These are phyloP conservation scores for Ochropleura leucogaster DNA, from an alignment of 2,888 invertebrate genomes.

Conservation along the genomic window DNA sequence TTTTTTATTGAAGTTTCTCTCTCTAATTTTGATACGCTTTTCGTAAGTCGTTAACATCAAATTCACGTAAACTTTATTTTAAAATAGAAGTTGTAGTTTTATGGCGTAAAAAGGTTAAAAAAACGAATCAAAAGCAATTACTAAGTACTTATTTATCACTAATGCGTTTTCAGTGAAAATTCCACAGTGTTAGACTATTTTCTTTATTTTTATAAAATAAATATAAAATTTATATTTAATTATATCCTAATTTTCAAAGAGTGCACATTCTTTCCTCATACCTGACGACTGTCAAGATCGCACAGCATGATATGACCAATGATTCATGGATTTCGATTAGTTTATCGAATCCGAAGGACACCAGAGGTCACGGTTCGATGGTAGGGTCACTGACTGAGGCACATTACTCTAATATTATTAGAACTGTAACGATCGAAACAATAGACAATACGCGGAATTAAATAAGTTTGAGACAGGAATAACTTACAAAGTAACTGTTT, in stretches of 20 bases:
- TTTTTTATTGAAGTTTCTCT: not conserved
- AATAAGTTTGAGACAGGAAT: constrained; percentile 30
- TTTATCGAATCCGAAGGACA: constrained; percentile 68
- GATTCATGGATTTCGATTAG: constrained; percentile 61
- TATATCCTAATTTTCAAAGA: constrained; percentile 17
- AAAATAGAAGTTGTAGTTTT: not conserved
- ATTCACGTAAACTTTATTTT: not conserved
- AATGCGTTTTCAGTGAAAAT: not conserved
- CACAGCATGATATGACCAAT: constrained; percentile 39
- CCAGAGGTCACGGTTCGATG: constrained; percentile 71
- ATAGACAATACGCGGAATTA: constrained; percentile 46
- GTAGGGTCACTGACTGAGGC: constrained; percentile 75
- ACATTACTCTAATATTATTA: constrained; percentile 58
- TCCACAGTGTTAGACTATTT: too few species aligned
- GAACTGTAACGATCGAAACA: constrained; percentile 62
- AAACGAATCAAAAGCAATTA: not conserved
- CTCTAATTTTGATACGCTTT: not conserved
- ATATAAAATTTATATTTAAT: not conserved
- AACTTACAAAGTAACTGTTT: constrained; percentile 28
- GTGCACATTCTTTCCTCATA: constrained; percentile 29
- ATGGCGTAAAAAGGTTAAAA: not conserved
- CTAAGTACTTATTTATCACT: not conserved
- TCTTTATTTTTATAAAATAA: not conserved
- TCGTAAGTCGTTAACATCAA: not conserved
- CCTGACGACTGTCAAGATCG: constrained; percentile 16